phyloP scores from a whole-genome alignment of 2,113 vertebrate genomes.

The Callipepla californica region DNA sequence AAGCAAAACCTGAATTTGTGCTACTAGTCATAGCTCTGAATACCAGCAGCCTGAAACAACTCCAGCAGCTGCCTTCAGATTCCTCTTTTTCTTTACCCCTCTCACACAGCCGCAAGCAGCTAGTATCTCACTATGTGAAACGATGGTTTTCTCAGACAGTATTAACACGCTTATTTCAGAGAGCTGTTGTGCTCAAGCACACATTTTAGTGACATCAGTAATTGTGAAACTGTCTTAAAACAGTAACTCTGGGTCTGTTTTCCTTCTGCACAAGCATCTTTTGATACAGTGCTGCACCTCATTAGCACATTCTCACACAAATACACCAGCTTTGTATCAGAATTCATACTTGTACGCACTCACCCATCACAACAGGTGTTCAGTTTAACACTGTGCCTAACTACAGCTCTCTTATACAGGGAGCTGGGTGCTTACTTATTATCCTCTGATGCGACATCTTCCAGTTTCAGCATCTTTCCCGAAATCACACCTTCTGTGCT shows the following conservation, averaged over 20 bases:
- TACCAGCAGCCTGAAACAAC: neutral
- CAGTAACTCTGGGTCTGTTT: neutral
- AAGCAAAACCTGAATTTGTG: neutral
- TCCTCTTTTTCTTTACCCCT: neutral
- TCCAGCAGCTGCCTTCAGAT: neutral
- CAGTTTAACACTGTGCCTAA: fast-evolving
- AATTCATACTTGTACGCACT: neutral
- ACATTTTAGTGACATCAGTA: fast-evolving
- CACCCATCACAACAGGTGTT: fast-evolving
- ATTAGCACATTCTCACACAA: neutral
- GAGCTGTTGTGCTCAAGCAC: neutral
- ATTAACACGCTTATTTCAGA: neutral
- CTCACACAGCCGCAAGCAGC: fast-evolving
- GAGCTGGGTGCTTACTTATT: slow-evolving; percentile 79
- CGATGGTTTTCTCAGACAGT: fast-evolving
- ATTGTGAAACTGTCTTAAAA: neutral
- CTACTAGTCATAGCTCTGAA: neutral
- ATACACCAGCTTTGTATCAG: fast-evolving
- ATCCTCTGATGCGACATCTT: slow-evolving; percentile 83
- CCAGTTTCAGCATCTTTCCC: slow-evolving; percentile 87
- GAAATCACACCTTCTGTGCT: slow-evolving; percentile 79
- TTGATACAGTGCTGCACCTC: fast-evolving
- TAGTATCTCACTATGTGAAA: neutral
- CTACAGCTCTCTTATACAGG: neutral
- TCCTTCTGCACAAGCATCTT: fast-evolving